Base-by-base conservation (phyloP, 2,113 vertebrate species). In the Blennius ocellaris region DNA sequence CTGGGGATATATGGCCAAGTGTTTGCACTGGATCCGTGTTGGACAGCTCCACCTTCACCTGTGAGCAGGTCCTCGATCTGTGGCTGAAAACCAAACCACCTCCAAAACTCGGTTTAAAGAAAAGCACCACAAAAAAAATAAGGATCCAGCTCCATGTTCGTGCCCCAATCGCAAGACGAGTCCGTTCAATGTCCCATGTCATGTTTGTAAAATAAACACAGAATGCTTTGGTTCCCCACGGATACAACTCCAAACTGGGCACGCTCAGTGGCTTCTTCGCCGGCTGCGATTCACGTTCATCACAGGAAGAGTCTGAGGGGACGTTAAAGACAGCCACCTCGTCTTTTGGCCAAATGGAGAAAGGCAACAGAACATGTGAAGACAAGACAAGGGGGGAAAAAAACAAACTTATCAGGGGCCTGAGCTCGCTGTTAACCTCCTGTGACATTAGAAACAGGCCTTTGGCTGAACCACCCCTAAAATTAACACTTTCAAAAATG, bases 331-430 rank as follows among this genome's bases (percentile, higher is more conserved):
- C 47, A 10, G 17, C 69, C 76, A 80, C 76, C 69, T 73, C 78
- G 67, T 80, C 73, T 65, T 86, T 82, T 90, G 82, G 81, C 87
- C 82, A 78, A 84, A 81, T 44, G 52, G 58, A 73, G 45, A 71
- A 88, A 85, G 78, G 85, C 81, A 73, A 57, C 54, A 75, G 38
- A 79, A 76, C 81, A 80, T 86, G 77, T 69, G 53, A 66, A 40
- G 38, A 64, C 21, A 44, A 57, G 5, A 48, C 60, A 66, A 76
- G 12, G 82, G 17, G 40, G 10, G 11, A 7, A 15, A 47, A 57
- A 48, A 52, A 1, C 21, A 55, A 47, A 64, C 40, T 54, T 43
- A n/a, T 59, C 49, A 63, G 6, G 7, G 53, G 38, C 57, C 50
- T 63, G 55, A 57, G 70, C 70, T 75, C 69, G 43, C 63, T 48